These are phyloP conservation scores for Scarus forsteni DNA, from an alignment of 2,797 vertebrate species.

Conservation along the genomic window DNA sequence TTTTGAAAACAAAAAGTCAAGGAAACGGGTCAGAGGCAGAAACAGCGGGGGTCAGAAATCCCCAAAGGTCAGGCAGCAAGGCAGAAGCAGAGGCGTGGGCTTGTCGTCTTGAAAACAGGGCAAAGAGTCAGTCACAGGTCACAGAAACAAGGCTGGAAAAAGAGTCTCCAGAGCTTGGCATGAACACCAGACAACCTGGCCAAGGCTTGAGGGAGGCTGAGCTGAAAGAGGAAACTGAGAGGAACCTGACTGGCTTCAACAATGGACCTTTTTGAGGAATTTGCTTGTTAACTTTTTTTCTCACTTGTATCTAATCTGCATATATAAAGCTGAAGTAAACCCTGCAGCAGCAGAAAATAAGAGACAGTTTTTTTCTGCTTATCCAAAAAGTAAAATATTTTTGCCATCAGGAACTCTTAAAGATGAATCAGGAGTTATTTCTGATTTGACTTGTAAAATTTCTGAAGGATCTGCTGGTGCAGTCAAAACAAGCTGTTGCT, in stretches of 20 bases:
- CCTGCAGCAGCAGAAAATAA: no score
- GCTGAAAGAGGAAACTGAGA: conserved; percentile 3
- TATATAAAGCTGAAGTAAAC: no score
- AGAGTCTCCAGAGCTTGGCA: conserved; percentile 1
- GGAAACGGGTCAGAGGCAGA: not conserved
- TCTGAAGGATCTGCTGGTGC: no score
- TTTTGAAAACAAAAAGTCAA: not conserved
- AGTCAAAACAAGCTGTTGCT: no score
- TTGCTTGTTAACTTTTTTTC: no score
- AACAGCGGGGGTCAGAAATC: not conserved
- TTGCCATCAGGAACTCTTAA: no score
- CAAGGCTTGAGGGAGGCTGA: not conserved
- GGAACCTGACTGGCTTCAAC: not conserved
- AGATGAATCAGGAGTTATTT: no score
- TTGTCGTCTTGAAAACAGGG: conserved; percentile 2
- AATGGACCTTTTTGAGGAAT: not conserved
- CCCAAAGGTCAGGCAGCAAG: not conserved
- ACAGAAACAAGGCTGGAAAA: not conserved
- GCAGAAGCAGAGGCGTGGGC: not conserved
- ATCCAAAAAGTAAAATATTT: no score
- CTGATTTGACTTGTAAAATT: no score
- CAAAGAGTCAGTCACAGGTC: conserved; percentile 5
- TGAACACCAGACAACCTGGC: conserved; percentile 2
- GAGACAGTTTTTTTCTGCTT: no score
- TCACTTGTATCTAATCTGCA: no score